A percentile compares a stretch with the other conserved stretches of the same genome.
Evolutionary conservation across 2,113 vertebrate species (phyloP).

Genomic region (Zingel zingel): DNA sequence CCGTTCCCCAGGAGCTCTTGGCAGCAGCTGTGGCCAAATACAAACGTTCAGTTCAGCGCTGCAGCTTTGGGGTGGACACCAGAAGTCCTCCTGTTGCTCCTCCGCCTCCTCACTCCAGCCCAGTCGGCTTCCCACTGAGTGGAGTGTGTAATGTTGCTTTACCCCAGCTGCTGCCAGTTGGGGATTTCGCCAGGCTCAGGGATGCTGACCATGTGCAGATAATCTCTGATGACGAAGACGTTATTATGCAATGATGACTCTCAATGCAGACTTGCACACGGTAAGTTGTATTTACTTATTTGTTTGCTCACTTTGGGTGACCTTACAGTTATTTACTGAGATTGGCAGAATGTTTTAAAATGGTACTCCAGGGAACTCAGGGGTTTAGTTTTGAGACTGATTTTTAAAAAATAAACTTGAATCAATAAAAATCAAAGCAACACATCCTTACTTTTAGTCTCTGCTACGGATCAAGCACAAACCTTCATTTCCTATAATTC

Average conservation of each 20-base stretch:
- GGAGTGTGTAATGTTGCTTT: slow-evolving; percentile 59
- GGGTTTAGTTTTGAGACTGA: not conserved
- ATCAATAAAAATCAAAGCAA: too few relatives aligned
- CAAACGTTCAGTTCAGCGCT: slow-evolving; percentile 29
- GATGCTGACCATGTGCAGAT: slow-evolving; percentile 52
- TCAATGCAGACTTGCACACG: not conserved
- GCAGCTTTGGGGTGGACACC: slow-evolving; percentile 50
- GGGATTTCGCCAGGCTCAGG: slow-evolving; percentile 81
- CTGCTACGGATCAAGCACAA: not conserved
- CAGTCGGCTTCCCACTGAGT: slow-evolving; percentile 34
- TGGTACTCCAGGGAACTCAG: too few relatives aligned
- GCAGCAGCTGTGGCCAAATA: slow-evolving; percentile 47
- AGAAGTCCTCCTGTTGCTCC: slow-evolving; percentile 67
- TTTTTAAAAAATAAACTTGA: not conserved
- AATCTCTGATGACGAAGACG: slow-evolving; percentile 31
- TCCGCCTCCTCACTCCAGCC: slow-evolving; percentile 72
- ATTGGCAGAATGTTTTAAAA: not conserved
- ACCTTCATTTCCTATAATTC: not conserved
- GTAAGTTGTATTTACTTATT: slow-evolving; percentile 10
- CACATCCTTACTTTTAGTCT: not conserved
- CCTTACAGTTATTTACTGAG: not conserved
- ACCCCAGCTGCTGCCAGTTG: slow-evolving; percentile 83
- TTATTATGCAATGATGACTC: slow-evolving; percentile 2
- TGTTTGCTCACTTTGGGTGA: not conserved
- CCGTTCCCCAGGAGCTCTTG: slow-evolving; percentile 44